Base-by-base conservation (phyloP, 1,140 invertebrate genomes). In the Maconellicoccus hirsutus region DNA sequence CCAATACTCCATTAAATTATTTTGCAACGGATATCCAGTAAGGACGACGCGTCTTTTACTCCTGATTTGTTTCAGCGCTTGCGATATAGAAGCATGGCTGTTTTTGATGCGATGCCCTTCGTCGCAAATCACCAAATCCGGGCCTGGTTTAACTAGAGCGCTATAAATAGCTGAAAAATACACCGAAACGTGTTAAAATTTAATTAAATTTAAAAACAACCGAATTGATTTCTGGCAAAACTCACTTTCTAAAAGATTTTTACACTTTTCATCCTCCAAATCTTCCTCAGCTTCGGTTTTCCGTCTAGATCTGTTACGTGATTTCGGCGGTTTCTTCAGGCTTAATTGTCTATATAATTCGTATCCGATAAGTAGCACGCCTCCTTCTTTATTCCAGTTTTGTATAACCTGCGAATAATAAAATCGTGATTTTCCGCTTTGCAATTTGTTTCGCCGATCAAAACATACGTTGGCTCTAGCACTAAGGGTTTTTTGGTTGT, bases 71-170 rank as follows among this genome's bases (percentile, higher is more conserved):
- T 96, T 96, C 16, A 98, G 81, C 1, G 94, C 93, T 77, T 91
- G 86, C 12, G 94, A 94, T 74, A 94, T 95, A 71, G 92, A 93
- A 7, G 95, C 93, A 76, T 95, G 93, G 0, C 92, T 90, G 79
- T 96, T 97, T 78, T 98, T 98, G 52, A 98, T 96, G n/a, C 93
- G 81, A 80, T 98, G 94, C 0, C 95, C 95, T 81, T 97, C 94
- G 76, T 97, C 94, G 79, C 93, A 97, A 73, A 97, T 93, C 0
- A 98, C 91, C 39, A 97, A 79, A 81, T 98, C 96, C 0, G 96
- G 94, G 0, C 94, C 94, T 0, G 94, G 96, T 76, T 87, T 89
- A 0, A 98, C 89, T 42, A 98, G 78, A 1, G 93, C 91, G 73
- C 85, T 81, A 78, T 93, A 89, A 79, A 98, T 91, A 77, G 91